These are phyloP conservation scores for Heterodera filipjevi DNA, from an alignment of 2,888 invertebrate species.

Conservation along the genomic window DNA sequence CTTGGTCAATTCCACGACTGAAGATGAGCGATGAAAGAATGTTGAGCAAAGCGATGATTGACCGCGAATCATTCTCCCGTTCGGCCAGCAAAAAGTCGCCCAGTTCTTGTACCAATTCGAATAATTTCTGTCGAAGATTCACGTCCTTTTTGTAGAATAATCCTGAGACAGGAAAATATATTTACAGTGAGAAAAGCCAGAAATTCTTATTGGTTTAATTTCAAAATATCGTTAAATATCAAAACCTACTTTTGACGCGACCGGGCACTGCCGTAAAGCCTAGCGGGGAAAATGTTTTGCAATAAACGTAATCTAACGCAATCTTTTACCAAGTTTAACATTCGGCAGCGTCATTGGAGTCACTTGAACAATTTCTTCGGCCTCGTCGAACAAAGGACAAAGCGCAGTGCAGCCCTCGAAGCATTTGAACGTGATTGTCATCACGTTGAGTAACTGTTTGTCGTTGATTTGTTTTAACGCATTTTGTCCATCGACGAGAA, in stretches of 20 bases:
- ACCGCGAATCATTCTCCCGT: constrained; percentile 75
- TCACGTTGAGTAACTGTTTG: not conserved
- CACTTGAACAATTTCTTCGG: constrained; percentile 68
- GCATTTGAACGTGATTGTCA: not conserved
- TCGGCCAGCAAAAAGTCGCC: constrained; percentile 74
- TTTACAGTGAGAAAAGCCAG: too few species aligned
- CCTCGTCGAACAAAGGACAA: constrained; percentile 74
- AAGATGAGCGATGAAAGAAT: constrained; percentile 33
- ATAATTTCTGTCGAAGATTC: constrained; percentile 75
- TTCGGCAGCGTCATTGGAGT: constrained; percentile 34
- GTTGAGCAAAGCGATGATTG: constrained; percentile 34
- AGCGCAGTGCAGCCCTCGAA: constrained; percentile 69
- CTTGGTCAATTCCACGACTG: constrained; percentile 24
- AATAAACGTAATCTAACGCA: not conserved
- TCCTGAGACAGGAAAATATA: constrained; percentile 68
- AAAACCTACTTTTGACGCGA: constrained; percentile 20
- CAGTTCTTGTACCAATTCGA: constrained; percentile 72
- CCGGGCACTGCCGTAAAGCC: not conserved
- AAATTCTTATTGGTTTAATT: too few species aligned
- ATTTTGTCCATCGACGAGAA: not conserved
- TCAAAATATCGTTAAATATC: not conserved
- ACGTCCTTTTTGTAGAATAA: constrained; percentile 73
- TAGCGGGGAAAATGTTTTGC: not conserved
- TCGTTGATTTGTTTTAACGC: not conserved
- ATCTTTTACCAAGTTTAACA: constrained; percentile 15